Conservation (phyloP, 2,113 vertebrate species). For the Python bivittatus region DNA sequence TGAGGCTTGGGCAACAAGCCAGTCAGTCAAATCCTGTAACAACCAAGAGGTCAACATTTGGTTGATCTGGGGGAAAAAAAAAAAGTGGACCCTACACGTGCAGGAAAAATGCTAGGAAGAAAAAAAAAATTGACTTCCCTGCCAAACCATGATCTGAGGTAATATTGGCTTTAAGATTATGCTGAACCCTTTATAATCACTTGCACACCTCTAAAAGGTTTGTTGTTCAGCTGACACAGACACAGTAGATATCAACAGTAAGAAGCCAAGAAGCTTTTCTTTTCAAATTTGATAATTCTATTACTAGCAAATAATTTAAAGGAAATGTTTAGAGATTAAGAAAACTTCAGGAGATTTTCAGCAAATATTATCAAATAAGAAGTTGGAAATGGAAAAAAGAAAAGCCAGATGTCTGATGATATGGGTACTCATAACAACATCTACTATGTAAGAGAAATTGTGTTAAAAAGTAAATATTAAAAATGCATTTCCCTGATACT, state of each 20-base stretch:
- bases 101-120: too few species aligned
- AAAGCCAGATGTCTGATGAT: not conserved
- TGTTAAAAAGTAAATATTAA: not conserved
- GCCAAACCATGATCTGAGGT: conserved; percentile 26
- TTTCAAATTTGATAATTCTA: not conserved
- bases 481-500: not conserved
- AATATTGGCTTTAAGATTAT: conserved; percentile 34
- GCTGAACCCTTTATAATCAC: conserved; percentile 40
- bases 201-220: conserved; percentile 46
- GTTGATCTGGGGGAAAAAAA: too few species aligned
- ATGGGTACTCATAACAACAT: not conserved
- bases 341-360: not conserved
- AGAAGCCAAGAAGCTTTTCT: not conserved
- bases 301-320: not conserved
- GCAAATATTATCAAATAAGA: not conserved
- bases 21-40: too few species aligned
- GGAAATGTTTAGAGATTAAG: not conserved
- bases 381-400: not conserved
- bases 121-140: conserved; percentile 34
- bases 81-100: too few species aligned
- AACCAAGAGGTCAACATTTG: too few species aligned
- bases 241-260: conserved; percentile 14
- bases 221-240: conserved; percentile 7
- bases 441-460: not conserved
- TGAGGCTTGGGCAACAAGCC: too few species aligned